Evolutionary conservation across 92 coral and sea anemone genomes (phyloP).

Genomic region (Anthopleura xanthogrammica): DNA sequence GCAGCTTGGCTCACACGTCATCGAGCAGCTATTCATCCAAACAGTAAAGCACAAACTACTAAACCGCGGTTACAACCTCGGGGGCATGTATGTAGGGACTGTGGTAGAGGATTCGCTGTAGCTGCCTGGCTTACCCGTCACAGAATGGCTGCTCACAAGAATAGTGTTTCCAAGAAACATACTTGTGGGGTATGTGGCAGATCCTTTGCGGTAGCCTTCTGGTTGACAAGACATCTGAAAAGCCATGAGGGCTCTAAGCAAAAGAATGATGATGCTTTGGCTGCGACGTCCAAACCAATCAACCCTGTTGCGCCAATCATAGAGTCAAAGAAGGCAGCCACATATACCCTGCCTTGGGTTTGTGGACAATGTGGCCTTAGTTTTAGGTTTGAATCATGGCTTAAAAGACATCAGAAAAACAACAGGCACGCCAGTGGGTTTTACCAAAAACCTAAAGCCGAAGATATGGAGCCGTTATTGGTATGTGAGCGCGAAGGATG

Average conservation of each 20-base stretch:
- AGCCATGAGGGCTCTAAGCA: slow-evolving; percentile 5
- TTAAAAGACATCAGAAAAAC: slow-evolving; percentile 33
- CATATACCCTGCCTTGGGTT: slow-evolving; percentile 21
- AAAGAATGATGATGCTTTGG: not conserved
- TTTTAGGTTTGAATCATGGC: slow-evolving; percentile 36
- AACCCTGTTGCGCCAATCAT: not conserved
- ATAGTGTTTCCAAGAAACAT: slow-evolving; percentile 26
- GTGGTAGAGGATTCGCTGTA: slow-evolving; percentile 41
- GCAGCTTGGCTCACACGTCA: slow-evolving; percentile 31
- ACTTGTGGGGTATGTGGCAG: slow-evolving; percentile 36
- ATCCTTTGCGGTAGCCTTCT: slow-evolving; percentile 32
- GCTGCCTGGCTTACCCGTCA: slow-evolving; percentile 48
- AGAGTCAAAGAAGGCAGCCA: not conserved
- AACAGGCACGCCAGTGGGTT: slow-evolving; percentile 21
- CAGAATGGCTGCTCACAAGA: slow-evolving; percentile 25
- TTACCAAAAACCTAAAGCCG: not conserved
- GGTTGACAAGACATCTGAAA: slow-evolving; percentile 37
- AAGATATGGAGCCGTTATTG: not conserved
- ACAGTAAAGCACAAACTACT: not conserved
- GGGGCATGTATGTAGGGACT: slow-evolving; percentile 31
- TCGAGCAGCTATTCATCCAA: slow-evolving; percentile 3
- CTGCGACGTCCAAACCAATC: not conserved
- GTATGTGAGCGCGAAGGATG: slow-evolving; percentile 26
- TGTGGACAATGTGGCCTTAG: slow-evolving; percentile 38
- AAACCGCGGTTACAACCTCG: not conserved